A percentile compares a stretch with the other conserved stretches of the same genome.
Conservation (phyloP, 2,888 invertebrate genomes). For the Tipula confusa region DNA sequence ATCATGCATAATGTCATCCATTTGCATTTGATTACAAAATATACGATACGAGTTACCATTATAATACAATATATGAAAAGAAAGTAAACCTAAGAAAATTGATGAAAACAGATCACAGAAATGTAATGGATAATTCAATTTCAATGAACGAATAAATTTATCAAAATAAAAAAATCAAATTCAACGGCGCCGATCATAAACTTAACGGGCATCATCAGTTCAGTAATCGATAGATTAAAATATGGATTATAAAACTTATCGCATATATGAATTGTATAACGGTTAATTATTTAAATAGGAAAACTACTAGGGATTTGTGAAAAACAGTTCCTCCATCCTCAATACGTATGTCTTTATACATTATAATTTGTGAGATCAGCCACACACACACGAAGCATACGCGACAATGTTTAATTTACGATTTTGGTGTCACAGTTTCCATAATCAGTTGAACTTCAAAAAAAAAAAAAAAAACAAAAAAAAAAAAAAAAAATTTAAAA, state of each 20-base stretch:
- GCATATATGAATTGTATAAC: background rate
- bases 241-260: background rate
- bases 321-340: background rate
- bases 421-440: background rate
- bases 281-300: background rate
- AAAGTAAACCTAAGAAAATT: background rate
- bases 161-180: background rate
- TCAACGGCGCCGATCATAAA: background rate
- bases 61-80: background rate
- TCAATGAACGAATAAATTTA: background rate
- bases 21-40: background rate
- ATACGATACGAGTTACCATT: background rate
- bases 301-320: background rate
- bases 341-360: background rate
- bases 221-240: background rate
- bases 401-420: background rate
- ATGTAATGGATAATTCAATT: too few relatives aligned
- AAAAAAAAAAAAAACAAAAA: background rate
- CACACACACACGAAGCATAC: background rate
- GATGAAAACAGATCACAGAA: background rate
- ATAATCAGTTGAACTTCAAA: slow-evolving; percentile 20
- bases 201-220: too few relatives aligned
- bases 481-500: background rate
- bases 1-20: background rate
- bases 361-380: background rate